Conservation (phyloP, 2,113 vertebrate species). For the Apodemus sylvaticus region DNA sequence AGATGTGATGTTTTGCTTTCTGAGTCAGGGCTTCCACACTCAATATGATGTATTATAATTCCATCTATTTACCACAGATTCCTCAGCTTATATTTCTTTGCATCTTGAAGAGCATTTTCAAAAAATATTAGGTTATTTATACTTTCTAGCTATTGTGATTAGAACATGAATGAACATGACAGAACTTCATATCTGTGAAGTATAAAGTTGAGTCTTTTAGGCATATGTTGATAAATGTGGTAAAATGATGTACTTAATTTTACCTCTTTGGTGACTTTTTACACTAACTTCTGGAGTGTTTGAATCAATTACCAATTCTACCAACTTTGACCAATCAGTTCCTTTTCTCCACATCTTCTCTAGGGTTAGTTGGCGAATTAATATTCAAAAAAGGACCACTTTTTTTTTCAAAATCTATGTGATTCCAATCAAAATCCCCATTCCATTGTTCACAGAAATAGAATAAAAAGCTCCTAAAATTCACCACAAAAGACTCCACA, state of each 20-base stretch:
- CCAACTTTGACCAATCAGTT: neutral
- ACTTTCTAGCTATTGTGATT: no score
- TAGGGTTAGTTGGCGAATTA: neutral
- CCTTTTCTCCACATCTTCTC: neutral
- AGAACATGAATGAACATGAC: no score
- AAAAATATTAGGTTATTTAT: no score
- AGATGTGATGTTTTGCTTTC: neutral
- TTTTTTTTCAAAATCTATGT: neutral
- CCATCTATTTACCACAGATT: neutral
- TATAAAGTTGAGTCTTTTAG: no score
- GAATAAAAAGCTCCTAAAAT: neutral
- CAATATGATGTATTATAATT: neutral
- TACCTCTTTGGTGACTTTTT: neutral
- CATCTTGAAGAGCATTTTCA: neutral
- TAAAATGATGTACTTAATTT: neutral
- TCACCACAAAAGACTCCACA: no score
- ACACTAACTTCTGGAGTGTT: neutral
- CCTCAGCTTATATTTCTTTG: neutral
- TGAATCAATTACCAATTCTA: neutral
- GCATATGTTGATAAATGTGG: neutral
- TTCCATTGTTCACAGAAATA: neutral
- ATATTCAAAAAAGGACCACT: neutral
- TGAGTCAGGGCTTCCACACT: neutral
- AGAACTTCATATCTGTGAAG: no score
- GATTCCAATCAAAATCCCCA: neutral